Conservation (phyloP, 2,113 vertebrate genomes). For the Noturus placidus region DNA sequence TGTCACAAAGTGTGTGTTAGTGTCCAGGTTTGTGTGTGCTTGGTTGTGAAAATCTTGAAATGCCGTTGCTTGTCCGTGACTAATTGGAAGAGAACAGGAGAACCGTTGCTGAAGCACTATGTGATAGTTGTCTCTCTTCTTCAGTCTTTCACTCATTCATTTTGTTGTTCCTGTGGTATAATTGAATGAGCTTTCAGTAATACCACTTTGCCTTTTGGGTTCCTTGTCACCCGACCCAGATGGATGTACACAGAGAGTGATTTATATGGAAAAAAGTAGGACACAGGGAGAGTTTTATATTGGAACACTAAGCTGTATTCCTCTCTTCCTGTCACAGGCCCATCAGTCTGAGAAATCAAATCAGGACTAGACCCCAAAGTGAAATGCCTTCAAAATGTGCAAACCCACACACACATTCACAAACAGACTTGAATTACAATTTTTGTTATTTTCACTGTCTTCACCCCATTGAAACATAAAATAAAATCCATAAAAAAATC, state of each 20-base stretch:
- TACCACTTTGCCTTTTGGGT: background rate
- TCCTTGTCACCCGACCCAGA: slow-evolving; percentile 10
- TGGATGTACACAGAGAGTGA: slow-evolving; percentile 1
- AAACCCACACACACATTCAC: background rate
- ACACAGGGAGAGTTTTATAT: slow-evolving; percentile 1
- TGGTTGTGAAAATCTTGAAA: background rate
- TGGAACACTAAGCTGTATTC: slow-evolving; percentile 5
- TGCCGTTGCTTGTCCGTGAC: slow-evolving; percentile 23
- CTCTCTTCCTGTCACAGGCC: slow-evolving; percentile 12
- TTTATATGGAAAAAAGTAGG: background rate
- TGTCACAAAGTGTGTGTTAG: background rate
- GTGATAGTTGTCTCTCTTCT: slow-evolving; percentile 14
- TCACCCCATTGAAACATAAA: background rate
- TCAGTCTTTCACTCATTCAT: background rate
- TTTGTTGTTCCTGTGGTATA: slow-evolving; percentile 13
- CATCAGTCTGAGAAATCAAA: slow-evolving; percentile 32
- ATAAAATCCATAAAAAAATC: background rate
- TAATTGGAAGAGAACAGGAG: slow-evolving; percentile 23
- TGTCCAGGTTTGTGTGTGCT: background rate
- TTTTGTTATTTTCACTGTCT: slow-evolving; percentile 4
- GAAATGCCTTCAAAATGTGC: slow-evolving; percentile 10
- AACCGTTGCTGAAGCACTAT: slow-evolving; percentile 3
- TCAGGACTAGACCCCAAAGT: slow-evolving; percentile 16
- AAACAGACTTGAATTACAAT: background rate
- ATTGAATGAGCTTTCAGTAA: slow-evolving; percentile 28